Base-by-base conservation (phyloP, 2,888 invertebrate genomes). In the Drosophila peninsularis region DNA sequence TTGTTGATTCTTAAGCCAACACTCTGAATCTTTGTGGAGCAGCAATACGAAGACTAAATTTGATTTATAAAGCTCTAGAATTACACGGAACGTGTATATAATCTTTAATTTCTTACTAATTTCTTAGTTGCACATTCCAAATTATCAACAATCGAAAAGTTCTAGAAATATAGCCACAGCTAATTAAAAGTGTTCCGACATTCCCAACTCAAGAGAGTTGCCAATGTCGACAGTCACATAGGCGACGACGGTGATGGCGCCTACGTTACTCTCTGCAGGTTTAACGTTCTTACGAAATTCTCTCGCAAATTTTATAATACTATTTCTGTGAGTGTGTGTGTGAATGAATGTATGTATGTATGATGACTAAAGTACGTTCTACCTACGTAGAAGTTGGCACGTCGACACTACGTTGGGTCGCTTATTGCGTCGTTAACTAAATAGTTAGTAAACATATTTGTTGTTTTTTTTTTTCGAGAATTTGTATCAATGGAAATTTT, bases 231-330 rank as follows among this genome's bases (percentile, higher is more conserved):
- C 49, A 71, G 45, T 62, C 41, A 62, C 42, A 42, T 30, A 37
- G 37, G 17, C 5, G 6, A 21, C 5, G 6, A 21, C 41, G 42
- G 3, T 44, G 39, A 11, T 57, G 55, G 74, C 44, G 53, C 32
- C 55, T 60, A 63, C 55, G 62, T 53, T 47, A 41, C 47, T 70
- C 80, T 78, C 80, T 44, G 83, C 61, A 60, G 57, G 36, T 52
- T 27, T 71, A 65, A 71, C 45, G 63, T 75, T 62, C 67, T 71
- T 69, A 64, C 73, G 80, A 77, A 80, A 80, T 85, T 73, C 86
- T 76, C 76, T 74, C 65, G 52, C 56, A 53, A 65, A 75, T 85
- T 82, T 80, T 57, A 78, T 85, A 85, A 85, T 75, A 62, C 56
- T 62, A 54, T 49, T 13, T 30, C 5, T 49, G 3, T 3, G 10